phyloP scores from a whole-genome alignment of 2,888 invertebrate genomes.

The Metellina segmentata region DNA sequence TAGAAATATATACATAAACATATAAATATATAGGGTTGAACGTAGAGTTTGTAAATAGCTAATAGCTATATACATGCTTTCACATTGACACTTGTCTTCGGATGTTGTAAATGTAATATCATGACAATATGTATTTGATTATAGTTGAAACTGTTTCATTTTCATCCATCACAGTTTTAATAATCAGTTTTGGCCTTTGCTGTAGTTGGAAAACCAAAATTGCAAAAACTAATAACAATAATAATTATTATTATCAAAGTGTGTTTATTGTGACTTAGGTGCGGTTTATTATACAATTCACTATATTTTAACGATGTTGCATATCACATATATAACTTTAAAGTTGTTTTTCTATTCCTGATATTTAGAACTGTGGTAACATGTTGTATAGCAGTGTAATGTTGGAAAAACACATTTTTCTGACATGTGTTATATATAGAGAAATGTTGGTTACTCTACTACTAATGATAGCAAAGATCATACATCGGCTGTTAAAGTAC shows the following conservation, averaged over 20 bases:
- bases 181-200: slow-evolving; percentile 60
- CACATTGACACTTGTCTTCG: slow-evolving; percentile 76
- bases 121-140: slow-evolving; percentile 62
- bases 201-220: slow-evolving; percentile 70
- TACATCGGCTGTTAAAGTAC: neutral
- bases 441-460: neutral
- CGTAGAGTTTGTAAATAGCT: slow-evolving; percentile 77
- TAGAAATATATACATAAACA: slow-evolving; percentile 71
- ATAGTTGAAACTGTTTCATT: slow-evolving; percentile 53
- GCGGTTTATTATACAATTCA: slow-evolving; percentile 54
- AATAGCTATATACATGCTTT: slow-evolving; percentile 76
- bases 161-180: slow-evolving; percentile 51
- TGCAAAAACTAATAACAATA: neutral
- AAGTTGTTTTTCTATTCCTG: slow-evolving; percentile 59
- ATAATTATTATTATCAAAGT: slow-evolving; percentile 53
- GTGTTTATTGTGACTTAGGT: slow-evolving; percentile 52
- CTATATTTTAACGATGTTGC: slow-evolving; percentile 74
- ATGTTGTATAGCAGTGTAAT: slow-evolving; percentile 47
- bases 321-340: slow-evolving; percentile 73
- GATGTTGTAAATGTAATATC: slow-evolving; percentile 71
- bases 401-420: slow-evolving; percentile 10
- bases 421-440: neutral
- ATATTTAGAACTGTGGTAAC: slow-evolving; percentile 56
- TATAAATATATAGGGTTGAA: slow-evolving; percentile 76
- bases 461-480: slow-evolving; percentile 1